Evolutionary conservation across 2,888 invertebrate species (phyloP).

Genomic region (Hesperia comma): DNA sequence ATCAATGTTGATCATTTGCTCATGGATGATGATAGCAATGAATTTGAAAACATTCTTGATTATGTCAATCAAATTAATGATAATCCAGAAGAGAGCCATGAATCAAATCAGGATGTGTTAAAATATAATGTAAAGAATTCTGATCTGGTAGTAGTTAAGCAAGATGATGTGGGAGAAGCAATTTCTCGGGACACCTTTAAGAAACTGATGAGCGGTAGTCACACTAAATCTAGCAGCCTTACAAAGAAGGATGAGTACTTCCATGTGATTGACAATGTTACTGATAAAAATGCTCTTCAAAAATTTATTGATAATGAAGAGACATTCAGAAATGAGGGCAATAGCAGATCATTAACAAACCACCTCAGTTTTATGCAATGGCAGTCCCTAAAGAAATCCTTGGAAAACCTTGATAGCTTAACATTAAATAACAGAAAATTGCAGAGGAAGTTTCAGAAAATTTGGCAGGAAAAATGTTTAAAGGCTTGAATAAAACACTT

Average conservation of each 20-base stretch:
- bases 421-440: conserved; percentile 63
- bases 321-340: conserved; percentile 59
- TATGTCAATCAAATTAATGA: conserved; percentile 66
- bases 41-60: conserved; percentile 61
- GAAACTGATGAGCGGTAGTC: conserved; percentile 42
- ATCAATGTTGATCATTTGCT: conserved; percentile 51
- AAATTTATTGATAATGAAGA: conserved; percentile 69
- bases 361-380: conserved; percentile 83
- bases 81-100: conserved; percentile 40
- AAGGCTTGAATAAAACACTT: conserved; percentile 67
- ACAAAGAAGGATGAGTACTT: conserved; percentile 15
- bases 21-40: conserved; percentile 55
- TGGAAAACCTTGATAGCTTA: conserved; percentile 58
- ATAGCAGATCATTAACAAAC: conserved; percentile 59
- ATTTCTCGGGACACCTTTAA: conserved; percentile 58
- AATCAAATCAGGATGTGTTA: conserved; percentile 25
- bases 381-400: conserved; percentile 74
- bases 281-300: conserved; percentile 55
- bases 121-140: conserved; percentile 11
- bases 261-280: conserved; percentile 60
- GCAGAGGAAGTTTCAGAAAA: conserved; percentile 65
- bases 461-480: conserved; percentile 76
- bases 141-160: conserved; percentile 36
- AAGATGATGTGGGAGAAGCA: conserved; percentile 56
- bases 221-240: conserved; percentile 23